Evolutionary conservation across 2,888 invertebrate species (phyloP).

Genomic region (Diarsia brunnea): DNA sequence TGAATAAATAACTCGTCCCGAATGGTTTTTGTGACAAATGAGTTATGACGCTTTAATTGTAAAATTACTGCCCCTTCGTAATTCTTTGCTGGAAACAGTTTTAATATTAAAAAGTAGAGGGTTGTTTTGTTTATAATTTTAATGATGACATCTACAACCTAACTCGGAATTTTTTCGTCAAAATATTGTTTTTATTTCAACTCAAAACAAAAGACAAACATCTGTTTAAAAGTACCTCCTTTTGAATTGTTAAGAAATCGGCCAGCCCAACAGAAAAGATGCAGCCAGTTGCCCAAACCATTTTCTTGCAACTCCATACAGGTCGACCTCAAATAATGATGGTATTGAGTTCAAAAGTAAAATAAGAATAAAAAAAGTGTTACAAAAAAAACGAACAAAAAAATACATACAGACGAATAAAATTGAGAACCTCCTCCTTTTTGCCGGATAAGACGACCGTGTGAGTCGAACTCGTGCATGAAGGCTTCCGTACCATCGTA

Average conservation of each 20-base stretch:
- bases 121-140: background rate
- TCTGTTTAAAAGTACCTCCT: no score
- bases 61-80: background rate
- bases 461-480: no score
- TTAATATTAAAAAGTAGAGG: background rate
- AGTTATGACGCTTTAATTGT: constrained; percentile 9
- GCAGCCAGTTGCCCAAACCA: no score
- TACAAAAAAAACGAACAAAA: no score
- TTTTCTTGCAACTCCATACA: no score
- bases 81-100: background rate
- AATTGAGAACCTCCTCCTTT: no score
- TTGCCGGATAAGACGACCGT: no score
- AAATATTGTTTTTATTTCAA: background rate
- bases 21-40: background rate
- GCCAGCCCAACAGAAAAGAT: background rate
- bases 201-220: no score
- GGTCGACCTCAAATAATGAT: background rate
- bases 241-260: background rate
- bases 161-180: background rate
- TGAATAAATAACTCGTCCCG: constrained; percentile 6
- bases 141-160: background rate
- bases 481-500: no score
- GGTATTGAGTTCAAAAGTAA: no score
- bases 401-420: no score
- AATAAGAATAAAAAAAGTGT: no score